Evolutionary conservation across 2,797 vertebrate species (phyloP), one percentile per base, ranked within the genome.

Genomic region (Argya squamiceps): DNA sequence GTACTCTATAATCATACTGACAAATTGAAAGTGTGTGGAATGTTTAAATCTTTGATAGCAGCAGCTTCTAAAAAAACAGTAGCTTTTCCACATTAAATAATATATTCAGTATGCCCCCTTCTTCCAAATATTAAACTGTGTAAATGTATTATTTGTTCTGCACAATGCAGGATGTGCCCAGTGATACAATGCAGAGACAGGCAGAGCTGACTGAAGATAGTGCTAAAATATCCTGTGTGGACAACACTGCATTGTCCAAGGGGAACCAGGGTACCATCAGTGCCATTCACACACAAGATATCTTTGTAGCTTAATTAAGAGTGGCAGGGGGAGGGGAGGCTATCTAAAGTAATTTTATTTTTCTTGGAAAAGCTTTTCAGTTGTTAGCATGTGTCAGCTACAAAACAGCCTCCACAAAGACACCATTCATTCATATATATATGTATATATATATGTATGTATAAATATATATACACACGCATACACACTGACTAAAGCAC

Each of bases 391-490:
- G 8, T 55, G 24, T 34, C 59, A 77, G 43, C 34, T 64, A 84
- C 8, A 59, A 46, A 55, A 71, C 16, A 77, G 12, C 58, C 2
- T 41, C 6, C 7, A 4, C 23, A 39, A 90, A 81, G 12, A 2
- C n/a, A 52, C 39, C 9, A 67, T 20, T 83, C 26, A 49, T 36
- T 71, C 13, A 36, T 21, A 46, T 9, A 64, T 9, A n/a, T 22
- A 37, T 12, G 49, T 12, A 17, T 2, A 10, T 2, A 23, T 3
- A 47, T 3, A 63, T 1, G 46, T 2, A 37, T 18, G 27, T 2
- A n/a, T 3, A 58, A 1, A 56, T 0, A 47, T 0, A 32, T 14
- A n/a, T 7, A 58, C 5, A n/a, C 0, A 53, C 2, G 39, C 0
- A 50, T 5, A 53, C 9, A 44, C 6, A 18, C 32, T 41, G 30